Base-by-base conservation (phyloP, 2,888 invertebrate species). In the Coelinius sp. region DNA sequence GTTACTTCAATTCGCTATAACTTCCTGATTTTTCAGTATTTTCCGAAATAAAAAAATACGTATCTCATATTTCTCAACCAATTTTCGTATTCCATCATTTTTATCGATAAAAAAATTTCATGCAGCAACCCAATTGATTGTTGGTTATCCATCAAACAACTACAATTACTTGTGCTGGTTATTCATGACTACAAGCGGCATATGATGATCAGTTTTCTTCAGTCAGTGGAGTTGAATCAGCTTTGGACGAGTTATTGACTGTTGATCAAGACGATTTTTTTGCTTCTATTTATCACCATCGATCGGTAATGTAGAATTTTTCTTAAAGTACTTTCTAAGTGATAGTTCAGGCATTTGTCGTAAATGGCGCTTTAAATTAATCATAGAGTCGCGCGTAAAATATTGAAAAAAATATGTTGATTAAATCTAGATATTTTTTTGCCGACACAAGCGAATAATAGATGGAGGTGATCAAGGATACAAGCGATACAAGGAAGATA, bases 401-500 rank as follows among this genome's bases (percentile, higher is more conserved):
- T 56, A 31, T 56, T 31, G 31, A 56, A 56, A 31, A 6, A 17
- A 52, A 24, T 22, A 0, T 20, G 20, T 38, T 12, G 62, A 38
- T 17, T 17, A 38, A 62, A 7, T 62, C 62, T 22, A 41, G 59
- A 8, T 22, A 1, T 17, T 56, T 56, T 17, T 56, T 17, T 27
- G 14, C 31, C 31, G 27, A 31, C 27, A 27, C 56, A 38, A n/a
- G 38, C 22, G 35, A 35, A 41, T 63, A 24, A 38, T 49, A 46
- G 71, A 49, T 73, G 68, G 69, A 46, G 71, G 56, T 73, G 68
- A 71, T 70, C 71, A 73, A 73, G 74, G 71, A 69, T 73, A 77
- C 79, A 76, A 75, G 79, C 73, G 71, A 69, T 73, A 77, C 79
- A 76, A 75, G 79, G 80, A 81, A 82, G 82, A 81, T 81, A 78